Evolutionary conservation across 2,888 invertebrate genomes (phyloP), one percentile per base, ranked within the genome.

Genomic region (Pseudeuparius sepicola): DNA sequence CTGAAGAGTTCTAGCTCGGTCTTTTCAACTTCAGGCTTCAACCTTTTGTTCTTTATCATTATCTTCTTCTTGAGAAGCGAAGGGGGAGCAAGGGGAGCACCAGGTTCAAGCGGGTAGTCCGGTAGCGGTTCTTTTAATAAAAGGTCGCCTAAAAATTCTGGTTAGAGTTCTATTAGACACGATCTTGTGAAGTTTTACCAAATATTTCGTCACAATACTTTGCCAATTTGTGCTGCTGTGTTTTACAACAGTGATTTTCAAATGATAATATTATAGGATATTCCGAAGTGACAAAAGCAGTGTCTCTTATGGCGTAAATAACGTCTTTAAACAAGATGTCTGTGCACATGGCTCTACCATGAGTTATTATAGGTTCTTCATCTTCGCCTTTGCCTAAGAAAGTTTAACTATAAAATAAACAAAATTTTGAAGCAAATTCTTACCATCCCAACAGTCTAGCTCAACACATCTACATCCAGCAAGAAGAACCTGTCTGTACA

Each of bases 261-360:
- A 98, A 98, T 16, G 97, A 97, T 34, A 98, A 70, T 48, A 98
- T 96, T 33, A 98, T 82, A 0, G 98, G 98, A 63, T 82, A 94
- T 51, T 97, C 96, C 3, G 94, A 93, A 2, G 97, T 93, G 29
- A 97, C 93, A 65, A 98, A 98, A 24, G 98, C 97, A 3, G 96
- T 96, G 64, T 99, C 98, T 44, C 93, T 70, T 39, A 98, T 83
- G 3, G 97, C 98, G 61, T 89, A 85, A 51, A 98, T 94, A 24
- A 96, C 97, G 65, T 98, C 87, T 71, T 88, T 96, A 66, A 97
- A 99, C 13, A 94, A 67, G 55, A 98, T 97, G 66, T 98, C 97
- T 2, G 97, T 97, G 60, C 98, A 99, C 94, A 99, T 98, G 4
- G 98, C 98, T 69, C 96, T 96, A 27, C 98, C 98, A 65, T 98